Evolutionary conservation across 37 sponge, comb jelly and placozoan genomes (phyloP).

Genomic region (Lycopodina hypogea): DNA sequence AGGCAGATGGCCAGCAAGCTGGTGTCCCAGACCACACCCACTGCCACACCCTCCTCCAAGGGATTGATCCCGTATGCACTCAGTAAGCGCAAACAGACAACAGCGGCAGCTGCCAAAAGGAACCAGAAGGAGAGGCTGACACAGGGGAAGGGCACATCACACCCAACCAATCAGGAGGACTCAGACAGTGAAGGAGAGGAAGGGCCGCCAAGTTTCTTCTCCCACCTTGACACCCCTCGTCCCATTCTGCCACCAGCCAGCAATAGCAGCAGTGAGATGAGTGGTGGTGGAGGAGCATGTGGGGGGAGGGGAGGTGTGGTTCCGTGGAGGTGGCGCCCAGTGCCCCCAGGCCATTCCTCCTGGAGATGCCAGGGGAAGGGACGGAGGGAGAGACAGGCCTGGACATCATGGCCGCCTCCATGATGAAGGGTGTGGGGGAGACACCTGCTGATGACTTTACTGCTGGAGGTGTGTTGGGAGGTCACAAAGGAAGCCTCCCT

Average conservation of each 20-base stretch:
- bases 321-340: neutral
- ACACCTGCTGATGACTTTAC: neutral
- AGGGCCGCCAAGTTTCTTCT: slow-evolving; percentile 51
- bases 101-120: slow-evolving; percentile 6
- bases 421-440: neutral
- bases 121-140: neutral
- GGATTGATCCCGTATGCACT: slow-evolving; percentile 45
- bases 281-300: neutral
- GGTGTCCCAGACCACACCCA: neutral
- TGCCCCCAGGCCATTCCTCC: slow-evolving; percentile 1
- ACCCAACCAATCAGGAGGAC: neutral
- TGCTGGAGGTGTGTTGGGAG: neutral
- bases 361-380: neutral
- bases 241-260: neutral
- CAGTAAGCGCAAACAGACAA: slow-evolving; percentile 19
- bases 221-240: slow-evolving; percentile 29
- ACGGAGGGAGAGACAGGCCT: neutral
- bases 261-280: neutral
- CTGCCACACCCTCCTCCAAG: neutral
- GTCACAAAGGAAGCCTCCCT: neutral
- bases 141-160: too few species aligned
- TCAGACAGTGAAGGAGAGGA: slow-evolving; percentile 42
- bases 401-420: neutral
- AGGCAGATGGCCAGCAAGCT: slow-evolving; percentile 24
- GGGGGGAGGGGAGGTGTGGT: neutral